Conservation (phyloP, 2,797 vertebrate genomes). For the Spondyliosoma cantharus region DNA sequence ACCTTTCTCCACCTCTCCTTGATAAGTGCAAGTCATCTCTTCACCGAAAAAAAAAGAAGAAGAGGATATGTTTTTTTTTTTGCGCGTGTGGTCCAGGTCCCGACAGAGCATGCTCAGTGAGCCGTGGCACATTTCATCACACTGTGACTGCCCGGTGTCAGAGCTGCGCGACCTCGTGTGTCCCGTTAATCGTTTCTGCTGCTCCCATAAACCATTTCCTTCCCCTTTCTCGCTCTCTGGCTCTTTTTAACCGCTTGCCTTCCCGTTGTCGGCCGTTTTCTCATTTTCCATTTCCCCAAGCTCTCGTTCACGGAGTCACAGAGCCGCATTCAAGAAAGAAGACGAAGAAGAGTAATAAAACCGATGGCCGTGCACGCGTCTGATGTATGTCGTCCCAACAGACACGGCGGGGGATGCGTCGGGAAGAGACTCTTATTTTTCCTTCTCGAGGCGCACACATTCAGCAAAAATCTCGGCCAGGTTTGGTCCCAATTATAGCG, state of each 20-base stretch:
- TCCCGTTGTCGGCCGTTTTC: conserved; percentile 38
- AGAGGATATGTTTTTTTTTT: not conserved
- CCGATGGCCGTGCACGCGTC: not conserved
- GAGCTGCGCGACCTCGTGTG: conserved; percentile 51
- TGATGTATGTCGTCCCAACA: not conserved
- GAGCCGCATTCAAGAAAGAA: not conserved
- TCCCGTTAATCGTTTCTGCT: conserved; percentile 46
- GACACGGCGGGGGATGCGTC: not conserved
- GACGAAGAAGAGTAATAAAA: not conserved
- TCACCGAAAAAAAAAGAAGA: not conserved
- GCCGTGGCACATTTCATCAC: conserved; percentile 49
- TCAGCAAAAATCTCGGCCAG: conserved; percentile 27
- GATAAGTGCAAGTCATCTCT: conserved; percentile 25
- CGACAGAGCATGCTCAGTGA: conserved; percentile 42
- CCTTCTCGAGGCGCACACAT: not conserved
- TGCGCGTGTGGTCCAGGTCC: conserved; percentile 5
- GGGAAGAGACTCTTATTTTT: not conserved
- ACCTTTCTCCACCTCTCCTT: not conserved
- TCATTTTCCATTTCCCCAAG: conserved; percentile 24
- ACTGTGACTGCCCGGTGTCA: conserved; percentile 35
- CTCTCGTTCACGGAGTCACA: conserved; percentile 23
- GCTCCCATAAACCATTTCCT: conserved; percentile 55
- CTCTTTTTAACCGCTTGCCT: conserved; percentile 12
- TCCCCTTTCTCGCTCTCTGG: conserved; percentile 16
- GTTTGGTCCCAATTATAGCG: conserved; percentile 35